phyloP scores from a whole-genome alignment of 2,797 vertebrate species.

The Ataeniobius toweri region DNA sequence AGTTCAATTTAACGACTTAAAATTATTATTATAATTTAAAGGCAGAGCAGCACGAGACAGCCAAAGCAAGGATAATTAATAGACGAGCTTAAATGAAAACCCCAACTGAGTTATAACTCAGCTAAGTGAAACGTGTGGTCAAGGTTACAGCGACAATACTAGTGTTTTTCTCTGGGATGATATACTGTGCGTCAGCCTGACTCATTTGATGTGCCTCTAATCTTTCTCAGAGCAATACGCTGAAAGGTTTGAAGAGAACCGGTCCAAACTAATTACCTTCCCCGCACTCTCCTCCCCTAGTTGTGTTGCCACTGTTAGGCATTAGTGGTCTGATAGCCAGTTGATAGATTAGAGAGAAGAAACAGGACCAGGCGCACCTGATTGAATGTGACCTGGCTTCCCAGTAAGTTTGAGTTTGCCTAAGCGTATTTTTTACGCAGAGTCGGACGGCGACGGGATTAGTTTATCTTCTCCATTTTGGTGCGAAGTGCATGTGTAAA shows the following conservation, averaged over 20 bases:
- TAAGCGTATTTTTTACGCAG: conserved; percentile 21
- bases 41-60: background rate
- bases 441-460: conserved; percentile 26
- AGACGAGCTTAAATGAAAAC: background rate
- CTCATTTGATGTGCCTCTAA: conserved; percentile 46
- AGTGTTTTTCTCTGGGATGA: conserved; percentile 28
- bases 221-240: conserved; percentile 43
- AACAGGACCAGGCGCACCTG: conserved; percentile 31
- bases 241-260: conserved; percentile 36
- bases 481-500: conserved; percentile 34
- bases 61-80: background rate
- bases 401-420: conserved; percentile 30
- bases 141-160: conserved; percentile 49
- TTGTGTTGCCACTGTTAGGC: conserved; percentile 20
- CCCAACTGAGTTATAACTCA: conserved; percentile 23
- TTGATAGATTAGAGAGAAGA: conserved; percentile 33
- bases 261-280: conserved; percentile 47
- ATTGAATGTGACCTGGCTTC: conserved; percentile 41
- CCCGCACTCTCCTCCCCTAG: conserved; percentile 21
- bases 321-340: conserved; percentile 28
- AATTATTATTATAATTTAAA: background rate
- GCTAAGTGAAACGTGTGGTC: conserved; percentile 30
- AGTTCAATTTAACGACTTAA: background rate
- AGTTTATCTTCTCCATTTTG: conserved; percentile 5
- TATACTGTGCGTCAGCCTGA: conserved; percentile 42